phyloP scores from a whole-genome alignment of 2,797 vertebrate species.

The Trematomus bernacchii region DNA sequence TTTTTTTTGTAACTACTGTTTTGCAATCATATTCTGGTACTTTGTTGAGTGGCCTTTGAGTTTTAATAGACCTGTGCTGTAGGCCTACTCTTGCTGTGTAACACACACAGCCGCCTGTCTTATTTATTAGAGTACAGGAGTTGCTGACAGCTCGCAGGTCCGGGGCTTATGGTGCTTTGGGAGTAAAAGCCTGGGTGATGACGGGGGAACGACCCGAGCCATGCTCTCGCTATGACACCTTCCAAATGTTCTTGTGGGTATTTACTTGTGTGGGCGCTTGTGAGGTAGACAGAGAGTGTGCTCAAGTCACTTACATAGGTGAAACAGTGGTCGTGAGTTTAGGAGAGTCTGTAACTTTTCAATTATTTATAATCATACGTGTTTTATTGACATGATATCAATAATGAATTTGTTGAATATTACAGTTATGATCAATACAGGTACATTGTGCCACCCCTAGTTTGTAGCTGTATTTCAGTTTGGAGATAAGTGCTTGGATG shows the following conservation, averaged over 20 bases:
- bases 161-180: conserved; percentile 34
- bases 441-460: too few species aligned
- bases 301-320: too few species aligned
- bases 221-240: conserved; percentile 31
- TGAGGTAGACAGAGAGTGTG: neutral
- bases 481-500: conserved; percentile 17
- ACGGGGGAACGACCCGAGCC: conserved; percentile 50
- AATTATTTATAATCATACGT: too few species aligned
- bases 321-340: too few species aligned
- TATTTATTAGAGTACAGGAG: conserved; percentile 73
- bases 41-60: conserved; percentile 24
- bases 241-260: conserved; percentile 15
- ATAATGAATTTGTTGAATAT: too few species aligned
- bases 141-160: conserved; percentile 75
- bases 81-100: conserved; percentile 11
- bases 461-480: conserved; percentile 30
- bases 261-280: neutral
- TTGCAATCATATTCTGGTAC: conserved; percentile 3
- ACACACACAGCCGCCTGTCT: conserved; percentile 33
- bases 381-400: too few species aligned
- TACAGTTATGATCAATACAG: too few species aligned
- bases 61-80: conserved; percentile 30
- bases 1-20: conserved; percentile 4
- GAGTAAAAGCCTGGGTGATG: conserved; percentile 55
- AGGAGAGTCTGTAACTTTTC: too few species aligned